A percentile compares a stretch with the other conserved stretches of the same genome.
These are phyloP conservation scores for Hyposoter dolosus DNA, from an alignment of 2,888 invertebrate genomes.

Conservation along the genomic window DNA sequence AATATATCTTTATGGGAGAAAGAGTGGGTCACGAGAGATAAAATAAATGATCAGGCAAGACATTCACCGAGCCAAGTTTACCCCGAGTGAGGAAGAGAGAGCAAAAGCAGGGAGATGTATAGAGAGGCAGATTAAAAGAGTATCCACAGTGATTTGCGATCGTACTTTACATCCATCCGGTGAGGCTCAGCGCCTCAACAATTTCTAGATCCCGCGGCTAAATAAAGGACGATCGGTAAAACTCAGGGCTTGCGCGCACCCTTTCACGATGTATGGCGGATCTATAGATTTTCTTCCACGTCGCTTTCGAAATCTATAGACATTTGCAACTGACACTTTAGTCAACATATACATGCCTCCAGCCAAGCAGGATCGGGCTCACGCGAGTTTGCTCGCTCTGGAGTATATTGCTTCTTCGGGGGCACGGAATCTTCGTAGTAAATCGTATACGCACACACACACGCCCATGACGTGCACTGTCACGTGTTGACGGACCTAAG, in stretches of 20 bases:
- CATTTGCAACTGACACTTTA: constrained; percentile 67
- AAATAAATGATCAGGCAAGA: constrained; percentile 45
- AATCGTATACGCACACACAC: neutral
- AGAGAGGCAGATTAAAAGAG: constrained; percentile 10
- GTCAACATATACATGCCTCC: constrained; percentile 39
- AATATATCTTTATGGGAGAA: constrained; percentile 52
- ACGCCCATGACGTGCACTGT: too few species aligned
- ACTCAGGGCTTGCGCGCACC: constrained; percentile 36
- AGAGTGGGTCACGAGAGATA: constrained; percentile 59
- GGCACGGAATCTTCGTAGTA: constrained; percentile 27
- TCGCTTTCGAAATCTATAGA: constrained; percentile 66
- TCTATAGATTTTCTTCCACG: constrained; percentile 49
- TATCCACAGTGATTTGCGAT: constrained; percentile 58
- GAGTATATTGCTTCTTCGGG: constrained; percentile 58
- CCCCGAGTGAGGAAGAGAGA: constrained; percentile 18
- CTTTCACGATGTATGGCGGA: constrained; percentile 35
- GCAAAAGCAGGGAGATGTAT: constrained; percentile 4
- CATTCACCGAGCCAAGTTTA: constrained; percentile 60
- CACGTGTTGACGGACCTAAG: neutral
- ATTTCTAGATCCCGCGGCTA: constrained; percentile 53
- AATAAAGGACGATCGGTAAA: constrained; percentile 61
- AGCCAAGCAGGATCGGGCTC: constrained; percentile 46
- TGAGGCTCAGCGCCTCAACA: constrained; percentile 45
- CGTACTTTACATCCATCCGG: constrained; percentile 63
- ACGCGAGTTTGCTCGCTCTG: constrained; percentile 33